Conservation (phyloP, 1,140 invertebrate species). For the Nasonia vitripennis region DNA sequence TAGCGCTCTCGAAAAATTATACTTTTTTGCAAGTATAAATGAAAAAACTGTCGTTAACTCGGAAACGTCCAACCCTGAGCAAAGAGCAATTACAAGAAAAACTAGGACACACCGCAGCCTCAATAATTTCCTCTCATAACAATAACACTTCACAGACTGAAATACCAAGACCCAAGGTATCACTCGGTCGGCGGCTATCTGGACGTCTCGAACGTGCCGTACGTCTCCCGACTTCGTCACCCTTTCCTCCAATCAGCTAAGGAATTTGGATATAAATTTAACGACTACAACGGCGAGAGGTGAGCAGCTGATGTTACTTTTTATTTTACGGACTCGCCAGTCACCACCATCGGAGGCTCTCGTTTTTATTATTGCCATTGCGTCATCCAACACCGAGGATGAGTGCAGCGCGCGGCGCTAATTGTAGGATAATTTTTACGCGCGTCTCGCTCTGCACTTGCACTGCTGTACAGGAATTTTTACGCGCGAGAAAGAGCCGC, state of each 20-base stretch:
- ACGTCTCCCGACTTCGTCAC: conserved; percentile 77
- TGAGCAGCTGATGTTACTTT: conserved; percentile 17
- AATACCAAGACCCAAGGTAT: conserved; percentile 74
- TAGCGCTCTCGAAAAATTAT: neutral
- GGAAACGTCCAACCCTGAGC: neutral
- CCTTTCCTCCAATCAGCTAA: conserved; percentile 77
- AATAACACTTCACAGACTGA: conserved; percentile 7
- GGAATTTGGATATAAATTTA: conserved; percentile 75
- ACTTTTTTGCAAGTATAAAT: no score
- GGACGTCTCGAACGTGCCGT: conserved; percentile 80
- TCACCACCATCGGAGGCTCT: neutral
- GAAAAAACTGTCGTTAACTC: no score
- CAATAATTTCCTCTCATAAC: no score
- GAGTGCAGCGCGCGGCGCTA: neutral
- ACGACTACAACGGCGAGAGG: conserved; percentile 78
- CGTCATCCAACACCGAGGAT: neutral
- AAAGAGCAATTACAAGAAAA: neutral
- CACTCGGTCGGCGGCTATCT: conserved; percentile 82
- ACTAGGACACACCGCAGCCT: neutral
- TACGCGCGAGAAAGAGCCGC: neutral
- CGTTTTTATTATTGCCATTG: neutral
- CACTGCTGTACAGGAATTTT: neutral
- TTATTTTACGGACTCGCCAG: neutral
- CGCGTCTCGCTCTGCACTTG: neutral
- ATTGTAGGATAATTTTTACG: neutral